Base-by-base conservation (phyloP, 1,140 invertebrate genomes). In the Archivesica marissinica region DNA sequence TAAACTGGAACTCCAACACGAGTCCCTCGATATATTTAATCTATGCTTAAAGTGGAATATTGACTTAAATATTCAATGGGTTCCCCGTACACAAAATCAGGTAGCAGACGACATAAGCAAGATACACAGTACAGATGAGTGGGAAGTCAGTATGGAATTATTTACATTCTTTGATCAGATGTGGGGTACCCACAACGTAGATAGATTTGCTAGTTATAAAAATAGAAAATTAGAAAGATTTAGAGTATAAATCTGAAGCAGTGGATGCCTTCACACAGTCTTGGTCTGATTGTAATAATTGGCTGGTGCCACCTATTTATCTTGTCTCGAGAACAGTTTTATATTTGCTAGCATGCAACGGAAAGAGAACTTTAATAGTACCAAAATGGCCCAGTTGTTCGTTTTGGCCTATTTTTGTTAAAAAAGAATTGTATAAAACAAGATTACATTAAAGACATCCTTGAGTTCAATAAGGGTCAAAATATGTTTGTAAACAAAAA, bases 31-130 rank as follows among this genome's bases (percentile, higher is more conserved):
- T 25, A 72, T 72, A n/a, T 72, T 72, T 25, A 47, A 23, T 44
- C 25, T 72, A n/a, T 72, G 68, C 44, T 72, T 72, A 11, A 72
- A 25, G 25, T 11, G 44, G 15, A 41, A 41, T 44, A 72, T 72
- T 41, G 41, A 44, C 13, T 25, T 41, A 39, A 25, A 72, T 25
- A 20, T 72, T n/a, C 25, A 52, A 23, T 75, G 72, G 41, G 72
- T 52, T 30, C 72, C 33, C n/a, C 4, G 39, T n/a, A 54, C 25
- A 41, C 35, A 33, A 25, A 72, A 72, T 41, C 7, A 11, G 2
- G 44, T 72, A 33, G 68, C 68, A n/a, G 68, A 72, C 44, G 47
- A 52, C 23, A 75, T 75, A n/a, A 75, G 72, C 35, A 75, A 75
- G 54, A 20, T 20, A 17, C 38, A 30, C 28, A 35, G 33, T 33